Base-by-base conservation (phyloP, 2,113 vertebrate species). In the Petroica traversi region DNA sequence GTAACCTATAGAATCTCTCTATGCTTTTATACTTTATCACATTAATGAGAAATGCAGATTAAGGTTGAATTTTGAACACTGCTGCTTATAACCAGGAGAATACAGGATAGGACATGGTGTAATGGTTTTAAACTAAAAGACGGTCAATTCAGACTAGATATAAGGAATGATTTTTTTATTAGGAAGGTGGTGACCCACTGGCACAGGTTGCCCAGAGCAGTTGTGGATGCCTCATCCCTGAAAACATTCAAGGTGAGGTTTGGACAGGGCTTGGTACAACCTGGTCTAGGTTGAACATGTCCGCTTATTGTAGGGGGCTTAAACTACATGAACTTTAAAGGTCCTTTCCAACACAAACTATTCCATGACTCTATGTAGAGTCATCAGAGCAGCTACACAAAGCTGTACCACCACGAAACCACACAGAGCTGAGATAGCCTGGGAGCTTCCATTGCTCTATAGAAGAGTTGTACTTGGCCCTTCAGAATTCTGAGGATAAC, bases 351-450 rank as follows among this genome's bases (percentile, higher is more conserved):
- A 28, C 18, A 45, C 28, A 45, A n/a, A 52, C 54, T 76, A 33
- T 59, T 36, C 45, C 68, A 15, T 38, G 45, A 33, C 23, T 67
- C 38, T 61, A 6, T 26, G 10, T 3, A 52, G 51, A 81, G 22
- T 58, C 36, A 23, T 23, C n/a, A 14, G 12, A 51, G 46, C 36
- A n/a, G n/a, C 46, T 41, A 12, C 73, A 28, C 0, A 0, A 76
- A 34, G 34, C 58, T 76, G 9, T 4, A 5, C 63, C 64, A 36
- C 34, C 68, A 51, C 45, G 17, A 81, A 76, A 55, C 17, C 46
- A 48, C 14, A 6, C 12, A 2, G 8, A 46, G 36, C 51, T 62
- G 31, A 10, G 52, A 28, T 0, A 11, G 29, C 40, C 51, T 17
- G 1, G 8, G 34, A 71, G 33, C 46, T 87, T 36, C 38, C 55